Percentiles rank a stretch among this genome's conserved stretches.
Evolutionary conservation across 2,113 vertebrate genomes (phyloP).

Genomic region (Otis tarda): DNA sequence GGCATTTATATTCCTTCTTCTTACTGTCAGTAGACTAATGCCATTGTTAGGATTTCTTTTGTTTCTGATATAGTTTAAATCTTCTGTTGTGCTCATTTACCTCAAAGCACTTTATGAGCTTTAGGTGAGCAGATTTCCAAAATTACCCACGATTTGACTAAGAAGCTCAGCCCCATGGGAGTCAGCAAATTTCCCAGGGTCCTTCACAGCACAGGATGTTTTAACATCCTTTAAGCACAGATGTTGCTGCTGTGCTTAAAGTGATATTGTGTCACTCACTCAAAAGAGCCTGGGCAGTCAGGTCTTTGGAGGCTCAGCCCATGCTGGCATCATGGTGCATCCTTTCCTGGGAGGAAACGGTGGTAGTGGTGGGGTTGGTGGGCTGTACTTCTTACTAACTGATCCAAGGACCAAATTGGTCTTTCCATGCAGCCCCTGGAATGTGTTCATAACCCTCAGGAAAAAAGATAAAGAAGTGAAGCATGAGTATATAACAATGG

Average conservation of each 20-base stretch:
- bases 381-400: not conserved
- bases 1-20: not conserved
- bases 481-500: accelerated
- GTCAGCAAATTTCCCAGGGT: not conserved
- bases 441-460: not conserved
- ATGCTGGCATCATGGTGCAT: not conserved
- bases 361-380: not conserved
- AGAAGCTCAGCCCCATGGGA: not conserved
- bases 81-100: not conserved
- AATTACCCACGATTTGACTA: not conserved
- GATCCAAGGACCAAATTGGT: not conserved
- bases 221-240: too few relatives aligned
- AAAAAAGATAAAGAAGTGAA: not conserved
- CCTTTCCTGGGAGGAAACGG: not conserved
- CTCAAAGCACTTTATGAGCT: not conserved
- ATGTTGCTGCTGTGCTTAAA: not conserved
- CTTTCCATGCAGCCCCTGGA: not conserved
- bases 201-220: not conserved
- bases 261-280: not conserved
- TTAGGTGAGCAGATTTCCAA: not conserved
- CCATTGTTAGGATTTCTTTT: not conserved
- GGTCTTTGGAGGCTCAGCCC: not conserved
- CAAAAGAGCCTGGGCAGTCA: not conserved
- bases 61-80: not conserved
- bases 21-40: not conserved